Evolutionary conservation across 2,888 invertebrate genomes (phyloP).

Genomic region (Arctia plantaginis): DNA sequence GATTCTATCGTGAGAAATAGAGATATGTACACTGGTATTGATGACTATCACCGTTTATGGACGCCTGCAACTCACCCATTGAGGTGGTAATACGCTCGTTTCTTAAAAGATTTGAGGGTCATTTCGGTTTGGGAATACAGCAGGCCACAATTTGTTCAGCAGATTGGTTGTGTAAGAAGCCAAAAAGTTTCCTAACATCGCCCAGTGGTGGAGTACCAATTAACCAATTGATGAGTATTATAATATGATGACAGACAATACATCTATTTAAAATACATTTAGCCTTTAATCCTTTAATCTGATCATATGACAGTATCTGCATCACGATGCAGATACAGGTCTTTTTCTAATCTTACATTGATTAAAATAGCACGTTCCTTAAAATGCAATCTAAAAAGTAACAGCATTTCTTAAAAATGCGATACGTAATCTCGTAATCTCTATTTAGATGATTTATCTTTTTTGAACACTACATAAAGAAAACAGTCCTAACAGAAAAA

Average conservation of each 20-base stretch:
- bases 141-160: background rate
- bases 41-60: background rate
- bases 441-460: background rate
- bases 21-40: background rate
- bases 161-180: background rate
- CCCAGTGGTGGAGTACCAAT: background rate
- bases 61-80: background rate
- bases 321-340: too few relatives aligned
- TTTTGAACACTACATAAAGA: background rate
- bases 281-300: too few relatives aligned
- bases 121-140: background rate
- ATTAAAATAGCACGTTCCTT: background rate
- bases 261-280: too few relatives aligned
- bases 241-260: too few relatives aligned
- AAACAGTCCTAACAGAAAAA: background rate
- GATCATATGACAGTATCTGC: too few relatives aligned
- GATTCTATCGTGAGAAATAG: slow-evolving; percentile 13
- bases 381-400: background rate
- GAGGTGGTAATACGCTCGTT: background rate
- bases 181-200: background rate
- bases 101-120: background rate
- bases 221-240: background rate
- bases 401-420: background rate
- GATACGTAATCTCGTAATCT: background rate
- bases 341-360: too few relatives aligned